Percentiles rank a stretch among this genome's conserved stretches.
Evolutionary conservation across 35 echinoderm and acorn worm genomes (phyloP).

Genomic region (Amphiura filiformis): DNA sequence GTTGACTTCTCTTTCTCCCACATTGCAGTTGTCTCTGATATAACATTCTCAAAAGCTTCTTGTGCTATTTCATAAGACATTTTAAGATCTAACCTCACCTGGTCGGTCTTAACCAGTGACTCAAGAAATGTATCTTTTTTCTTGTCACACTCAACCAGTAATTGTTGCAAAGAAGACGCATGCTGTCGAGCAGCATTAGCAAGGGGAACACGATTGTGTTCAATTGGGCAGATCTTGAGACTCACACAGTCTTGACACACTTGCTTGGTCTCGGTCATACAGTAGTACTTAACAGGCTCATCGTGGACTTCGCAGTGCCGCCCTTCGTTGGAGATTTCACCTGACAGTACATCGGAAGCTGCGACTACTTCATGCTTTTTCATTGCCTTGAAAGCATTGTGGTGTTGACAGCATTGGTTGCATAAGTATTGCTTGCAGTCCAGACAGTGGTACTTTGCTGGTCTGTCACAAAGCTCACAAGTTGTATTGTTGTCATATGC

Average conservation of each 20-base stretch:
- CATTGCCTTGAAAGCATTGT: background rate
- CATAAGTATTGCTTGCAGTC: background rate
- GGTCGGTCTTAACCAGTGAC: background rate
- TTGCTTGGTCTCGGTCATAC: background rate
- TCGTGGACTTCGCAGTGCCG: background rate
- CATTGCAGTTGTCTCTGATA: background rate
- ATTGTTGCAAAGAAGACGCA: background rate
- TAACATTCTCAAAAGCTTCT: background rate
- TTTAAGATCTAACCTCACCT: background rate
- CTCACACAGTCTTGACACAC: background rate
- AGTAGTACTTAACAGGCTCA: background rate
- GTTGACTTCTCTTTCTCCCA: background rate
- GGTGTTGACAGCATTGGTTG: background rate
- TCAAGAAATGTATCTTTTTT: background rate
- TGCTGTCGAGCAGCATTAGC: background rate
- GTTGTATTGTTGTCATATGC: too few species aligned
- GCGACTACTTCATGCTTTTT: background rate
- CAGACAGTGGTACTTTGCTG: background rate
- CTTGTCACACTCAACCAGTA: background rate
- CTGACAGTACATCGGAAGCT: background rate
- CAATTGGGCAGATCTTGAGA: background rate
- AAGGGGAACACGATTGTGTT: background rate
- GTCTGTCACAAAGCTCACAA: background rate
- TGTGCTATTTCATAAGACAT: background rate
- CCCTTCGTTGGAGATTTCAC: background rate